Percentiles rank a stretch among this genome's conserved stretches.
Conservation (phyloP, 2,888 invertebrate species). For the Vanessa cardui region DNA sequence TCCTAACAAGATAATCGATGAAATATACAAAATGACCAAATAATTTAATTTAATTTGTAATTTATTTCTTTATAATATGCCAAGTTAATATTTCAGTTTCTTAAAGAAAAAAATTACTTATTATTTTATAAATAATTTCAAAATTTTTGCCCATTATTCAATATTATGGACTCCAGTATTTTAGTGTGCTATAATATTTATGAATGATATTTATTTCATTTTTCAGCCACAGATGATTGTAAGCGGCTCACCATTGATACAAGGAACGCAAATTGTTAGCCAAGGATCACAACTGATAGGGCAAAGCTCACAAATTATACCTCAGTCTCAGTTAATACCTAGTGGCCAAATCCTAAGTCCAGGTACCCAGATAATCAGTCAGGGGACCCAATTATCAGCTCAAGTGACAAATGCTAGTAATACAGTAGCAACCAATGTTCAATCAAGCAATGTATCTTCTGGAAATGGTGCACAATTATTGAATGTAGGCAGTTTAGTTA, state of each 20-base stretch:
- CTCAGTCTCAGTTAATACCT: slow-evolving; percentile 68
- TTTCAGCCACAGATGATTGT: slow-evolving; percentile 75
- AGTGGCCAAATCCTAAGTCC: slow-evolving; percentile 68
- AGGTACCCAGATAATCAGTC: slow-evolving; percentile 76
- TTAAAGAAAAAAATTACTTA: too few species aligned
- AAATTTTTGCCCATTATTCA: too few species aligned
- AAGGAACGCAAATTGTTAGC: slow-evolving; percentile 73
- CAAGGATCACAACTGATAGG: slow-evolving; percentile 71
- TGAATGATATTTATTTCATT: slow-evolving; percentile 9
- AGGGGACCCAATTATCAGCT: slow-evolving; percentile 71
- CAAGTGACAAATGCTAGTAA: slow-evolving; percentile 62
- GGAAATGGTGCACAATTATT: slow-evolving; percentile 64
- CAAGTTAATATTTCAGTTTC: too few species aligned
- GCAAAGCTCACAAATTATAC: slow-evolving; percentile 70
- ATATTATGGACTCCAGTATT: too few species aligned
- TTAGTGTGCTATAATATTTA: background rate
- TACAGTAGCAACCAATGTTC: slow-evolving; percentile 52
- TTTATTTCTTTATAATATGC: too few species aligned
- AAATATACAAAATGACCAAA: too few species aligned
- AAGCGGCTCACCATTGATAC: slow-evolving; percentile 69
- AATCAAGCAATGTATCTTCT: slow-evolving; percentile 58
- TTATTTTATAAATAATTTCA: too few species aligned
- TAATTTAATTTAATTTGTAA: too few species aligned
- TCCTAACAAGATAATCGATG: too few species aligned
- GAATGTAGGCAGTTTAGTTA: slow-evolving; percentile 68